These are phyloP conservation scores for Oncorhynchus gorbuscha DNA, from an alignment of 2,113 vertebrate species.

Conservation along the genomic window DNA sequence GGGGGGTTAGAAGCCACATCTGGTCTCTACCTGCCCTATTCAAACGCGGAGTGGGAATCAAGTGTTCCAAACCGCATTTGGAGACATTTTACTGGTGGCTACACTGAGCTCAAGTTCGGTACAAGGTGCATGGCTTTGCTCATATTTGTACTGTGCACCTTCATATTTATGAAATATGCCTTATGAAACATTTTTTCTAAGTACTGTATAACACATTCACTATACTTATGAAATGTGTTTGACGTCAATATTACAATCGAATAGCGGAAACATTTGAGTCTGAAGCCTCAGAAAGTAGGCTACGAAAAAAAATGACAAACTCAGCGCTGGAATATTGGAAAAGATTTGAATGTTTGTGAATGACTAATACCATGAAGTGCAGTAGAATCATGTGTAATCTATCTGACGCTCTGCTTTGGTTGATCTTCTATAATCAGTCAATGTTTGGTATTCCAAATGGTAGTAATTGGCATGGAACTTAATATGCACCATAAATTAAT, in stretches of 20 bases:
- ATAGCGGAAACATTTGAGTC: neutral
- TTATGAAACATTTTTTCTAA: neutral
- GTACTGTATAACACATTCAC: neutral
- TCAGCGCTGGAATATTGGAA: neutral
- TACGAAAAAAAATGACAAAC: neutral
- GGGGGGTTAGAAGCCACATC: conserved; percentile 71
- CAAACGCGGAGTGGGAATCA: conserved; percentile 51
- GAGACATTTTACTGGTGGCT: conserved; percentile 32
- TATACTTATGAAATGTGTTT: conserved; percentile 1
- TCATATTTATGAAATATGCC: neutral
- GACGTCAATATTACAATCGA: neutral
- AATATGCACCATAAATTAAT: conserved; percentile 41
- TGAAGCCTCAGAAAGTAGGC: neutral
- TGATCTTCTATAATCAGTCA: conserved; percentile 21
- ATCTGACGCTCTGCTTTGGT: neutral
- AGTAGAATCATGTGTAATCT: conserved; percentile 13
- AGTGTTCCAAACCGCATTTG: conserved; percentile 49
- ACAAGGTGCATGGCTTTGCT: neutral
- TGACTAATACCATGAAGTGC: conserved; percentile 4
- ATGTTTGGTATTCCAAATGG: conserved; percentile 24
- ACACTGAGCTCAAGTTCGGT: conserved; percentile 24
- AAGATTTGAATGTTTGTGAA: neutral
- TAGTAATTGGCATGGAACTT: conserved; percentile 16
- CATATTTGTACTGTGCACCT: neutral
- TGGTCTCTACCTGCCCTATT: conserved; percentile 69